Conservation (phyloP, 2,113 vertebrate species). For the Xenopus laevis region DNA sequence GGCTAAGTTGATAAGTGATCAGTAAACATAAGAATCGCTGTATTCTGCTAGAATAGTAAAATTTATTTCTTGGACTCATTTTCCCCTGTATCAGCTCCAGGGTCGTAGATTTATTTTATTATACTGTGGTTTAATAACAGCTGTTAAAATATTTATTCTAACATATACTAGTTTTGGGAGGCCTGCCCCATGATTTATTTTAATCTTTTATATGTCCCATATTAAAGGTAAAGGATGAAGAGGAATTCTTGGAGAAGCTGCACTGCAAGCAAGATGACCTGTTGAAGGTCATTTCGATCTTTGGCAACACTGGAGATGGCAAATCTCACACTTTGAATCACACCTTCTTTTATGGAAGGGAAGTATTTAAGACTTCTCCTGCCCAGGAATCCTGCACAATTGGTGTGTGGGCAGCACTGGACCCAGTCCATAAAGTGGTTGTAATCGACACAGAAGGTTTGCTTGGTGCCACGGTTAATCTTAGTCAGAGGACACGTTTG, state of each 20-base stretch:
- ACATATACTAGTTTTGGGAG: too few relatives aligned
- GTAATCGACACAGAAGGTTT: slow-evolving; percentile 95
- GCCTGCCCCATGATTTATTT: neutral
- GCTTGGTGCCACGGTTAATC: slow-evolving; percentile 87
- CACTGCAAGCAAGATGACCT: slow-evolving; percentile 86
- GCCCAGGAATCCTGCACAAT: slow-evolving; percentile 96
- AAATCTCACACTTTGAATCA: slow-evolving; percentile 98
- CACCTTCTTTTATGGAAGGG: slow-evolving; percentile 92
- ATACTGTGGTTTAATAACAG: too few relatives aligned
- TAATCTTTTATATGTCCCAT: slow-evolving; percentile 11
- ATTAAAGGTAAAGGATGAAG: slow-evolving; percentile 82
- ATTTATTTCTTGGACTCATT: too few relatives aligned
- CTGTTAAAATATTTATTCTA: too few relatives aligned
- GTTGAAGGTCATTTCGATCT: slow-evolving; percentile 96
- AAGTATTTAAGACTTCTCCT: slow-evolving; percentile 95
- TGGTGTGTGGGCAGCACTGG: slow-evolving; percentile 94
- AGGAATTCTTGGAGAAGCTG: slow-evolving; percentile 85
- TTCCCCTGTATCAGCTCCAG: too few relatives aligned
- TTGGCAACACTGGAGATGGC: slow-evolving; percentile 96
- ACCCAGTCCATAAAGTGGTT: slow-evolving; percentile 85
- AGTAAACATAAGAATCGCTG: too few relatives aligned
- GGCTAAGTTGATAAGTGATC: too few relatives aligned
- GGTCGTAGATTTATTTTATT: too few relatives aligned
- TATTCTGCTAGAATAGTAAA: too few relatives aligned
- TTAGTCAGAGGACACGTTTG: slow-evolving; percentile 91